Evolutionary conservation across 2,113 vertebrate genomes (phyloP).

Genomic region (Calidris pygmaea): DNA sequence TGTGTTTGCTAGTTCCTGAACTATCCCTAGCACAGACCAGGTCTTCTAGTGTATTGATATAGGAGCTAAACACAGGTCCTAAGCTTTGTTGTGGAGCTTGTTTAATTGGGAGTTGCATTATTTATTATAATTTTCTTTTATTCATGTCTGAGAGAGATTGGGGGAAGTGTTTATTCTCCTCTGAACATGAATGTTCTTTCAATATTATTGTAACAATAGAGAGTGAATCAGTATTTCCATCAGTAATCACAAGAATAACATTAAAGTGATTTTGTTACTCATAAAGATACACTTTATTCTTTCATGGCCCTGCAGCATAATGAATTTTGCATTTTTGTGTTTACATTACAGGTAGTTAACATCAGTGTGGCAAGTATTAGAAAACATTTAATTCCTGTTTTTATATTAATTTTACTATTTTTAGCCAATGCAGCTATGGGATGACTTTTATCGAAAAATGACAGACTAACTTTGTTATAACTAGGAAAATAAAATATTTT

Average conservation of each 20-base stretch:
- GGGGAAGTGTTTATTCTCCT: not conserved
- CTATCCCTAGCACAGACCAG: not conserved
- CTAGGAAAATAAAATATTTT: not conserved
- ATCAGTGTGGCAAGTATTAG: not conserved
- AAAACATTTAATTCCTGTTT: not conserved
- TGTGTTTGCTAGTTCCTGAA: not conserved
- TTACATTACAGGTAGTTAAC: not conserved
- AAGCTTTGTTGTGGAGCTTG: not conserved
- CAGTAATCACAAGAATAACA: slow-evolving; percentile 25
- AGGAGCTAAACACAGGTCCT: not conserved
- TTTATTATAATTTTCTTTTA: not conserved
- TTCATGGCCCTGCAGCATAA: not conserved
- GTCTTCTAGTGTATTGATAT: not conserved
- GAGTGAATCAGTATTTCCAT: slow-evolving; percentile 40
- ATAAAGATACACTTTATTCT: not conserved
- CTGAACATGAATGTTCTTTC: not conserved
- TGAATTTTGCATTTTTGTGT: not conserved
- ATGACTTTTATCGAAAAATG: not conserved
- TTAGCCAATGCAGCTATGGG: not conserved
- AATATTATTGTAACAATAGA: slow-evolving; percentile 1
- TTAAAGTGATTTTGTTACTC: slow-evolving; percentile 14
- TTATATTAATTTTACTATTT: not conserved
- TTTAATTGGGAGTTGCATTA: not conserved
- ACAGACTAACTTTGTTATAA: not conserved
- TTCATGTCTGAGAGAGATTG: not conserved